Base-by-base conservation (phyloP, 2,113 vertebrate species). In the Oreotrochilus melanogaster region DNA sequence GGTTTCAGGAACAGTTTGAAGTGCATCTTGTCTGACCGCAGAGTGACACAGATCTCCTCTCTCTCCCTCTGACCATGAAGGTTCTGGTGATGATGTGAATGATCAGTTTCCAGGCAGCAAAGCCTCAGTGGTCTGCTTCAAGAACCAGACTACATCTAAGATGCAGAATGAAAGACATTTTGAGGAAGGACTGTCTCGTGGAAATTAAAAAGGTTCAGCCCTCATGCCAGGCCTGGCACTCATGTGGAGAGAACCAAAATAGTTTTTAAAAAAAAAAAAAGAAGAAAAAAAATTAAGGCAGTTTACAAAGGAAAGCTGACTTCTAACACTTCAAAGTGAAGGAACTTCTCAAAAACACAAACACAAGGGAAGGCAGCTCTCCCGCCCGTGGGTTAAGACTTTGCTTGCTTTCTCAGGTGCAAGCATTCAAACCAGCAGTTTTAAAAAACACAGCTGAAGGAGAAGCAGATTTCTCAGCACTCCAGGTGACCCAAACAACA, bases 401-500 rank as follows among this genome's bases (percentile, higher is more conserved):
- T 31, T 0, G 43, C 93, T 96, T 88, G 75, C 93, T 51, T 35
- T 94, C 58, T 93, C 42, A 60, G 30, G 22, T 28, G 78, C 91
- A 95, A 95, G 93, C 94, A 64, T 61, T 92, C 94, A 86, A 90
- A 93, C 75, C 67, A 89, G 71, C 51, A 87, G 64, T 81, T 95
- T 92, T 35, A 56, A 72, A 83, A 90, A 69, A 82, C 69, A 69
- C 79, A 91, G 93, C 92, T 3, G 21, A 93, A 93, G 67, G 67
- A 96, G 82, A 88, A 95, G 88, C 51, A n/a, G 69, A 78, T 88
- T 78, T 95, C 94, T 97, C 94, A 96, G 93, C 96, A 95, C 65
- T 96, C 92, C 93, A 91, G 93, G 84, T 95, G 94, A 97, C 94
- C 88, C 95, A 95, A 95, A 85, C 86, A 87, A 91, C 81, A 93